Percentiles rank a stretch among this genome's conserved stretches.
Evolutionary conservation across 1,140 invertebrate genomes (phyloP).

Genomic region (Apocrypta bakeri): DNA sequence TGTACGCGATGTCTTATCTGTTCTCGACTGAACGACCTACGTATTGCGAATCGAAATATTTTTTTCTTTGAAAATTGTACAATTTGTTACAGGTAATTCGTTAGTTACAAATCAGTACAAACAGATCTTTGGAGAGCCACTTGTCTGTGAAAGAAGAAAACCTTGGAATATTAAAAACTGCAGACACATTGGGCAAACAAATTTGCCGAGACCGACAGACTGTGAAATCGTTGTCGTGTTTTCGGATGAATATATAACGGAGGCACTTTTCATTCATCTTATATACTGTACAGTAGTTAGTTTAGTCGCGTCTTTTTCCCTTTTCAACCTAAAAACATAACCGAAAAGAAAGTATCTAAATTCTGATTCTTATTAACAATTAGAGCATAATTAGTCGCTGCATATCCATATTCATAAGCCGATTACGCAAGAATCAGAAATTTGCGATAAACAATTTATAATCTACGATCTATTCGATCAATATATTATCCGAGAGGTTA

Average conservation of each 20-base stretch:
- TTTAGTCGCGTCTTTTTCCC: neutral
- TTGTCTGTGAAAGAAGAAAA: no score
- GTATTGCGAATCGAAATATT: no score
- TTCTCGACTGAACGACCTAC: no score
- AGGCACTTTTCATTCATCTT: no score
- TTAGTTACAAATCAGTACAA: no score
- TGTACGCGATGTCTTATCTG: no score
- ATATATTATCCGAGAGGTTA: neutral
- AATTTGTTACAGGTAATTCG: no score
- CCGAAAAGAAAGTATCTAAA: neutral
- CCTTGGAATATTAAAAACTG: neutral
- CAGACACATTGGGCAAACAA: neutral
- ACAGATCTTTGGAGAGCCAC: no score
- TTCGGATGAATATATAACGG: neutral
- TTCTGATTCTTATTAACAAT: no score
- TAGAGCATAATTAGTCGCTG: neutral
- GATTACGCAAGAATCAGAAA: neutral
- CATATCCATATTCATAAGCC: no score
- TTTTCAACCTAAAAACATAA: neutral
- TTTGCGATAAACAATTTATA: neutral
- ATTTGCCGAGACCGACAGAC: slow-evolving; percentile 17
- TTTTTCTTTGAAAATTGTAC: no score
- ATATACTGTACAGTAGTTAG: neutral
- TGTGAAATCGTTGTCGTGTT: slow-evolving; percentile 21
- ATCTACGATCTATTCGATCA: neutral